phyloP scores from a whole-genome alignment of 2,888 invertebrate species.

The Choristoneura rosaceana region DNA sequence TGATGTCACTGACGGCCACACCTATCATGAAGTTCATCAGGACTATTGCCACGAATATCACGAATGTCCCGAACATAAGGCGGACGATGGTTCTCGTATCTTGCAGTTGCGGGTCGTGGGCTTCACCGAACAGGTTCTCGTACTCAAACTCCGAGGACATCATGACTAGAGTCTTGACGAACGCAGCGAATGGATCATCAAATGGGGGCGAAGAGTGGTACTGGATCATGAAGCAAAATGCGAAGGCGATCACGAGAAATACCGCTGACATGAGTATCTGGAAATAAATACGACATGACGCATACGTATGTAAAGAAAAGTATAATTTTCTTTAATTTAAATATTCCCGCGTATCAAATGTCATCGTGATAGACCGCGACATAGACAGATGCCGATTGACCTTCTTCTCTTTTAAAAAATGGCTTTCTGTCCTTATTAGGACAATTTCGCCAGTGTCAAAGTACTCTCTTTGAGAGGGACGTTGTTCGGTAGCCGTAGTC shows the following conservation, averaged over 20 bases:
- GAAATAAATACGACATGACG: background rate
- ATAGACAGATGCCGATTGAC: too few species aligned
- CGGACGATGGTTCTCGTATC: background rate
- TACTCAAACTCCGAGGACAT: slow-evolving; percentile 28
- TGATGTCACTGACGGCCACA: slow-evolving; percentile 69
- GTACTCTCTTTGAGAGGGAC: too few species aligned
- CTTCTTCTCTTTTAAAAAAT: too few species aligned
- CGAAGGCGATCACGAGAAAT: slow-evolving; percentile 5
- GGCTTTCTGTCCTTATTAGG: too few species aligned
- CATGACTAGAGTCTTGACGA: slow-evolving; percentile 21
- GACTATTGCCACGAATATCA: slow-evolving; percentile 65
- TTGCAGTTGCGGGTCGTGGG: background rate
- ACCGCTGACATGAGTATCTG: slow-evolving; percentile 12
- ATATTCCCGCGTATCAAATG: too few species aligned
- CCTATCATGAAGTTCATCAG: slow-evolving; percentile 71
- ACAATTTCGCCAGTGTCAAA: too few species aligned
- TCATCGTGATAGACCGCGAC: too few species aligned
- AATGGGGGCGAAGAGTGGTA: slow-evolving; percentile 7
- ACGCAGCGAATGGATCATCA: slow-evolving; percentile 8
- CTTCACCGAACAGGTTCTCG: slow-evolving; percentile 1
- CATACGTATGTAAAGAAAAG: too few species aligned
- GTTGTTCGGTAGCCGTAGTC: too few species aligned
- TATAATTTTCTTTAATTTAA: too few species aligned
- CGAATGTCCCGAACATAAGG: slow-evolving; percentile 58
- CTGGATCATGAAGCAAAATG: slow-evolving; percentile 27